A percentile compares a stretch with the other conserved stretches of the same genome.
Conservation (phyloP, 2,113 vertebrate genomes). For the Heliornis fulica region DNA sequence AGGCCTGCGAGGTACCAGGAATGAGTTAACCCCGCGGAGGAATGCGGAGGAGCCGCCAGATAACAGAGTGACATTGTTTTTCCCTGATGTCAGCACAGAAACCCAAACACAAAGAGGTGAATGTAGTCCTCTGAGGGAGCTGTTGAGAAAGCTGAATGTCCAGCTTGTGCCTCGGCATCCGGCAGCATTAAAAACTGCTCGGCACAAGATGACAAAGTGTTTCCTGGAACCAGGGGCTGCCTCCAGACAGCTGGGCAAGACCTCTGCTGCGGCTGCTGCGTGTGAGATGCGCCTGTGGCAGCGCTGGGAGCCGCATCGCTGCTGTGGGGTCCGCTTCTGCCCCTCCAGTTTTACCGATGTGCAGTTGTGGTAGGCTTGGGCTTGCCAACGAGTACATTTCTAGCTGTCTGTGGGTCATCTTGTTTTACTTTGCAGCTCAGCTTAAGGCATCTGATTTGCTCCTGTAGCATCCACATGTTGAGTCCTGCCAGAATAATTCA, state of each 20-base stretch:
- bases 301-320: not conserved
- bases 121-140: constrained; percentile 61
- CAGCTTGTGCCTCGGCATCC: constrained; percentile 54
- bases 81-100: constrained; percentile 73
- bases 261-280: not conserved
- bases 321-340: not conserved
- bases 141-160: constrained; percentile 60
- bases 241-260: constrained; percentile 20
- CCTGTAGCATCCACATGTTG: fast-evolving
- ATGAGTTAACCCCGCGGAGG: constrained; percentile 65
- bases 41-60: constrained; percentile 52
- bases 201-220: constrained; percentile 44
- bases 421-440: not conserved
- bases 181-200: constrained; percentile 16
- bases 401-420: not conserved
- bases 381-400: not conserved
- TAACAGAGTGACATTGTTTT: constrained; percentile 66
- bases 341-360: not conserved
- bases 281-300: not conserved
- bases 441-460: not conserved
- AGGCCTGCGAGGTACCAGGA: constrained; percentile 43
- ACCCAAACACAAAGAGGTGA: constrained; percentile 73
- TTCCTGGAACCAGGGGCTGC: constrained; percentile 59
- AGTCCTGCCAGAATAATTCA: not conserved
- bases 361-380: not conserved